Percentiles rank a stretch among this genome's conserved stretches.
Evolutionary conservation across 2,797 vertebrate species (phyloP).

Genomic region (Sebastiscus tertius): DNA sequence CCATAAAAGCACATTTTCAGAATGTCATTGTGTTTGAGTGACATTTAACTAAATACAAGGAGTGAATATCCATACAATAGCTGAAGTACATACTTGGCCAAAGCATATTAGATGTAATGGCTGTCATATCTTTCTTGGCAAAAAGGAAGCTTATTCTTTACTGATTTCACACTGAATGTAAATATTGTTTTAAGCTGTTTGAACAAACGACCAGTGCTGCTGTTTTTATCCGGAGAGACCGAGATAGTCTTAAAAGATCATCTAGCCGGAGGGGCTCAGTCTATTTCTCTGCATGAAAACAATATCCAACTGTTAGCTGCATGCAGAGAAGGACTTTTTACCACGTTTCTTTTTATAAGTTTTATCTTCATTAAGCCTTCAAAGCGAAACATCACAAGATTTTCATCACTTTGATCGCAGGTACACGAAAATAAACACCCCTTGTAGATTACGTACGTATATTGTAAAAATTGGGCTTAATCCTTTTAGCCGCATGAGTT

Average conservation of each 20-base stretch:
- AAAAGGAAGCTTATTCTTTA: neutral
- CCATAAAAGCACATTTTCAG: neutral
- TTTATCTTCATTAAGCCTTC: constrained; percentile 11
- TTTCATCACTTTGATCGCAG: neutral
- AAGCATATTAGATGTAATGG: neutral
- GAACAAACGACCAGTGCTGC: constrained; percentile 13
- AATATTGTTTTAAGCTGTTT: constrained; percentile 30
- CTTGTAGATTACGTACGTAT: neutral
- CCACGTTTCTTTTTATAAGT: neutral
- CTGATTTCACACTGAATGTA: constrained; percentile 1
- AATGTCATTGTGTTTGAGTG: neutral
- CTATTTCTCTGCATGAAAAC: constrained; percentile 39
- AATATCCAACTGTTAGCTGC: constrained; percentile 40
- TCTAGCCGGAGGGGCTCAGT: constrained; percentile 23
- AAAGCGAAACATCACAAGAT: neutral
- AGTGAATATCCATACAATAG: neutral
- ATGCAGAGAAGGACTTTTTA: constrained; percentile 17
- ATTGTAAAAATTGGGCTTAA: neutral
- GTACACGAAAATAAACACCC: neutral
- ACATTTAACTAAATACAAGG: neutral
- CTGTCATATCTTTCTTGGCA: constrained; percentile 1
- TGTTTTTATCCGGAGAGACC: neutral
- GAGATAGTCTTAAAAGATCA: constrained; percentile 14
- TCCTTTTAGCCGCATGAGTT: neutral
- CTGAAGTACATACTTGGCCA: neutral